A percentile compares a stretch with the other conserved stretches of the same genome.
These are phyloP conservation scores for Prunella strophiata DNA, from an alignment of 2,797 vertebrate species.

Conservation along the genomic window DNA sequence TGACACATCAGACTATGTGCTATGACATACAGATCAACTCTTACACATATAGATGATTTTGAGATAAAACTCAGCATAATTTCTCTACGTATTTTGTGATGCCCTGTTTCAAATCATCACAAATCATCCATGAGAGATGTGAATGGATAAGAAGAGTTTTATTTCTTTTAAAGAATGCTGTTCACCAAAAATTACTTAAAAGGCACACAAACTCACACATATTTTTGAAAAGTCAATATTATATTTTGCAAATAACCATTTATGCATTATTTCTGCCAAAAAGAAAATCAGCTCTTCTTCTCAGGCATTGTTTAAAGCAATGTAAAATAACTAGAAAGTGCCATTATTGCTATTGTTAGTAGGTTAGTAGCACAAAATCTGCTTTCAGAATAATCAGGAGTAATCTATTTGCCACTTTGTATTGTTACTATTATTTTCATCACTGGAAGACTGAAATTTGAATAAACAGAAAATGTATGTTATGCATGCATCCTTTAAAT, in stretches of 20 bases:
- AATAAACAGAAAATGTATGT: not conserved
- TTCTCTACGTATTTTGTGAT: not conserved
- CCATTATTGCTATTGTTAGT: not conserved
- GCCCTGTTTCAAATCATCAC: not conserved
- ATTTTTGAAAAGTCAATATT: not conserved
- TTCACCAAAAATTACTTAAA: not conserved
- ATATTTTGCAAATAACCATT: not conserved
- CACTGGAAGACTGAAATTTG: not conserved
- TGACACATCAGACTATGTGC: not conserved
- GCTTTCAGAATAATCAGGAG: not conserved
- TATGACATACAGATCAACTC: not conserved
- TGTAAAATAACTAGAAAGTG: not conserved
- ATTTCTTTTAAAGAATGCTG: not conserved
- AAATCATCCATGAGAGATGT: rapidly evolving
- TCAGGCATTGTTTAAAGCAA: not conserved
- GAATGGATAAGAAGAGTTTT: not conserved
- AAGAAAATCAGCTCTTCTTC: not conserved
- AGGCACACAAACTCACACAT: not conserved
- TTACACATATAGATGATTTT: not conserved
- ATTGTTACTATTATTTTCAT: not conserved
- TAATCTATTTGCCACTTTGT: not conserved
- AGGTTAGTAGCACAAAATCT: not conserved
- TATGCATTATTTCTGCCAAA: not conserved
- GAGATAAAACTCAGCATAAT: not conserved
- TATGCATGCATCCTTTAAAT: not conserved